Evolutionary conservation across 1,140 invertebrate species (phyloP).

Genomic region (Achroia grisella): DNA sequence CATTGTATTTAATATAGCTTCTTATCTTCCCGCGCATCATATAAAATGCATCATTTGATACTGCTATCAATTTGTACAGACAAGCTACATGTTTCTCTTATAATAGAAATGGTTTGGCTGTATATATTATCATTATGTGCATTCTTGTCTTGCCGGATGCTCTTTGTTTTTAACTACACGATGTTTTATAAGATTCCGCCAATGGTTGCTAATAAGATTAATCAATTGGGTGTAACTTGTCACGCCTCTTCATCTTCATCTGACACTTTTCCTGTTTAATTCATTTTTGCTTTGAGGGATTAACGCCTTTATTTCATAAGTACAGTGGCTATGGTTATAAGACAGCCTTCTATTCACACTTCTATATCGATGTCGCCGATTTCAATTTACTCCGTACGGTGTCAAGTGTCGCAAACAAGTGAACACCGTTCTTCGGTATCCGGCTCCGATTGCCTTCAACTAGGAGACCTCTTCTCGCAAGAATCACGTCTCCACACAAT

Average conservation of each 20-base stretch:
- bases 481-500: constrained; percentile 38
- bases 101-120: background rate
- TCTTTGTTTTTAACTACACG: background rate
- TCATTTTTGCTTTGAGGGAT: background rate
- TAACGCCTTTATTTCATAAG: constrained; percentile 16
- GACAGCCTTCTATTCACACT: constrained; percentile 8
- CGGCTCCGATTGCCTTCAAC: constrained; percentile 36
- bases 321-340: no score
- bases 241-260: constrained; percentile 20
- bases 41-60: constrained; percentile 24
- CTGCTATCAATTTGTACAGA: constrained; percentile 12
- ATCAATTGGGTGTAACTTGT: constrained; percentile 15
- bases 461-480: constrained; percentile 26
- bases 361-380: constrained; percentile 27
- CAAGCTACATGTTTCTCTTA: constrained; percentile 6
- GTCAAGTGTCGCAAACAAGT: constrained; percentile 39
- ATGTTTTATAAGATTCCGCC: constrained; percentile 7
- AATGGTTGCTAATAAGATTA: constrained; percentile 9
- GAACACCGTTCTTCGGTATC: constrained; percentile 37
- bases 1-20: constrained; percentile 29
- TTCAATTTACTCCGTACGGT: constrained; percentile 37
- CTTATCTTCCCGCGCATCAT: constrained; percentile 27
- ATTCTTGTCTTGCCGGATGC: background rate
- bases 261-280: constrained; percentile 10
- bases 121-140: background rate